Evolutionary conservation across 2,797 vertebrate genomes (phyloP), one percentile per base, ranked within the genome.

Genomic region (Lacerta viridis): DNA sequence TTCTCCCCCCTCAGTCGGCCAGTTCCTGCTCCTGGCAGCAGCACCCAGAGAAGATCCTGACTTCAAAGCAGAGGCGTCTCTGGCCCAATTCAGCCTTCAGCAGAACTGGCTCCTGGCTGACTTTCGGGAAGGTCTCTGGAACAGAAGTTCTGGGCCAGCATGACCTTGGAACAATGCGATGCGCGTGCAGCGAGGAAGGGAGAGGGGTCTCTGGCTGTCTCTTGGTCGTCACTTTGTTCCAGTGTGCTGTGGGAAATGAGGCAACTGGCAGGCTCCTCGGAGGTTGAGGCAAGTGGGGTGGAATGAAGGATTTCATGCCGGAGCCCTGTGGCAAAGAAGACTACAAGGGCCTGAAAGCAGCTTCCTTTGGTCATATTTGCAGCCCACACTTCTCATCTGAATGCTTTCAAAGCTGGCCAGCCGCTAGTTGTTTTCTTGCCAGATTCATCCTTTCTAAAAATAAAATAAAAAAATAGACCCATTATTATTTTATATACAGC

Each of bases 211-310:
- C 69, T 76, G 59, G 76, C 88, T 27, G 20, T 41, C 27, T 75
- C 18, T 2, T 39, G 29, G 11, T n/a, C 25, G 9, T 80, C 33
- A n/a, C 50, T 59, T 81, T 66, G 39, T 39, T 81, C 13, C 0
- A 59, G 8, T 85, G 61, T 66, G 69, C 5, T 66, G 71, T 50
- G 78, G 83, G 83, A 85, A 81, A 81, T 68, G n/a, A 69, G 20
- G 43, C 83, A 68, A 50, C 55, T 68, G 59, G 59, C 69, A 81
- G 11, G 20, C 41, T 17, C 69, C 41, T 1, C 33, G 15, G 55
- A 1, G 46, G 4, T 33, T 79, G 36, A 61, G 82, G 74, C 64
- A 59, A 79, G 46, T n/a, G 3, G 69, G 10, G 29, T 36, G 76
- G 66, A 80, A 59, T 64, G 77, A 88, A 55, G 61, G 41, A 68